Conservation (phyloP, 2,113 vertebrate genomes). For the Hystrix brachyura region DNA sequence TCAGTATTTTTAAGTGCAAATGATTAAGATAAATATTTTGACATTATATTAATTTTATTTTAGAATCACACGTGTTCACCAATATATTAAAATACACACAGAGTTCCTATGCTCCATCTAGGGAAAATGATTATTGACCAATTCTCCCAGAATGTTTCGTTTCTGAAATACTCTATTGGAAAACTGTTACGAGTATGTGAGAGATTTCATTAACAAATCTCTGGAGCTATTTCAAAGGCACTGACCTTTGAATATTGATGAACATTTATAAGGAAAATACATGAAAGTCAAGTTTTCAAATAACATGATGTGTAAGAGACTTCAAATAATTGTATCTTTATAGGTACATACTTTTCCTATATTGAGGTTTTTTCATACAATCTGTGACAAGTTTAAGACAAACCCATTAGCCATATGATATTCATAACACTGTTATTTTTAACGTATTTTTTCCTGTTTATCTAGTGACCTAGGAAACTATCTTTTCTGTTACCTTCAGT, state of each 20-base stretch:
- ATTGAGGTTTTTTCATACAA: conserved; percentile 63
- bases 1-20: background rate
- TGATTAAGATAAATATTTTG: conserved; percentile 15
- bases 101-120: background rate
- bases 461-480: conserved; percentile 32
- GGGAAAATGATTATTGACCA: conserved; percentile 42
- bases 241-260: conserved; percentile 17
- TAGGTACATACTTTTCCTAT: background rate
- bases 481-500: background rate
- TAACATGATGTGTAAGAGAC: background rate
- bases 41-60: conserved; percentile 31
- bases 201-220: conserved; percentile 51
- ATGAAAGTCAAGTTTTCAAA: conserved; percentile 47
- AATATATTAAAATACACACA: background rate
- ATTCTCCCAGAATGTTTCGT: conserved; percentile 9
- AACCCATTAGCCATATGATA: background rate
- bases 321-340: conserved; percentile 48
- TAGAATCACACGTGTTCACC: background rate
- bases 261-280: conserved; percentile 6
- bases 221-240: conserved; percentile 53
- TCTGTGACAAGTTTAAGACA: conserved; percentile 1
- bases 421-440: conserved; percentile 48
- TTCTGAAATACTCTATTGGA: conserved; percentile 60
- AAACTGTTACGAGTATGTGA: background rate
- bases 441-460: background rate